phyloP scores from a whole-genome alignment of 2,888 invertebrate genomes.

The Thyatira batis region DNA sequence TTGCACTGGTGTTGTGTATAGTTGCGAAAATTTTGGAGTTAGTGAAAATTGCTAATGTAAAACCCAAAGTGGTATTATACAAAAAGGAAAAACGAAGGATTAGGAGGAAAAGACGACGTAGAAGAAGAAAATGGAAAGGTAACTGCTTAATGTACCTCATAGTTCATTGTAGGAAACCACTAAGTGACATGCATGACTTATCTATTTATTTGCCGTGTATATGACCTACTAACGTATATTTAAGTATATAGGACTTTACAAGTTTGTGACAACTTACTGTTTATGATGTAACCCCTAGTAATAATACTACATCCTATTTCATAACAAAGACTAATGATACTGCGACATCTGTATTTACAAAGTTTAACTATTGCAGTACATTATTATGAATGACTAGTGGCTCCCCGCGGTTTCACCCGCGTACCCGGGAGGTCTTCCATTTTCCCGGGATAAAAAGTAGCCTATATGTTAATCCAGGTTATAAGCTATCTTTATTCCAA shows the following conservation, averaged over 20 bases:
- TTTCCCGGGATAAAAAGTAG: too few species aligned
- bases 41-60: slow-evolving; percentile 36
- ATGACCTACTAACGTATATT: not conserved
- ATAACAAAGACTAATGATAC: slow-evolving; percentile 15
- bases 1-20: slow-evolving; percentile 62
- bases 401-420: too few species aligned
- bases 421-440: too few species aligned
- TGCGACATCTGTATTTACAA: slow-evolving; percentile 35
- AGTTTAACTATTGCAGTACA: slow-evolving; percentile 19
- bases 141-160: not conserved
- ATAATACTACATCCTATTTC: slow-evolving; percentile 24
- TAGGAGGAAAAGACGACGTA: slow-evolving; percentile 32
- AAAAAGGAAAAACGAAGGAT: slow-evolving; percentile 36
- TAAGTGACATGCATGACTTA: not conserved
- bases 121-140: not conserved
- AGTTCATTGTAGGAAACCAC: too few species aligned
- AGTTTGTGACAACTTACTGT: slow-evolving; percentile 2
- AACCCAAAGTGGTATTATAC: slow-evolving; percentile 17
- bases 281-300: slow-evolving; percentile 10
- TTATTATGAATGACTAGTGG: too few species aligned
- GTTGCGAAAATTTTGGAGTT: slow-evolving; percentile 59
- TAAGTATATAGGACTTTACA: not conserved
- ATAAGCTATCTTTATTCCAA: too few species aligned
- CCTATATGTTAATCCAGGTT: too few species aligned
- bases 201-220: slow-evolving; percentile 3